Evolutionary conservation across 2,888 invertebrate genomes (phyloP), one percentile per base, ranked within the genome.

Genomic region (Stenchaetothrips biformis): DNA sequence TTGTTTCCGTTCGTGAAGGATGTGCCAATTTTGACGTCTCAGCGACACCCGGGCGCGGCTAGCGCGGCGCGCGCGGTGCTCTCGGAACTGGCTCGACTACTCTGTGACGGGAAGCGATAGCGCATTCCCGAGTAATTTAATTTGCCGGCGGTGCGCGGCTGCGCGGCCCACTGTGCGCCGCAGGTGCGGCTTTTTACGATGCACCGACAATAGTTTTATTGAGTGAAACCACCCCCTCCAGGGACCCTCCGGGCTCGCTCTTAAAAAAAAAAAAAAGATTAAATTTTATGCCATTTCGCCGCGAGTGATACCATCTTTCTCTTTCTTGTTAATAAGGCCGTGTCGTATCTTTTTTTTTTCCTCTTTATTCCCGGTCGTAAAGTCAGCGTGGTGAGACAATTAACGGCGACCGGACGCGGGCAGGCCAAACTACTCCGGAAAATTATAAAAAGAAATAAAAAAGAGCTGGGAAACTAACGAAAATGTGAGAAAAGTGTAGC

Each of bases 381-480:
- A 74, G 25, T 74, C 67, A 74, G 21, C 67, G 67, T 74, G 25
- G 67, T 74, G 67, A 74, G 25, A 74, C 67, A 74, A 74, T 74
- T 74, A 74, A 74, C 67, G 67, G 67, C 53, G 13, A 53, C 53
- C 53, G 53, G 53, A 53, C 53, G 53, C 37, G 37, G 4, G 37
- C 37, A 37, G 37, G 37, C 37, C 37, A 37, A 37, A 37, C 37
- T 37, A 37, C 37, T 37, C 37, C 4, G 2, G 37, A 37, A 37
- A 37, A 37, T n/a, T n/a, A 37, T 37, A 37, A 37, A 37, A 37
- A 37, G 37, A 37, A 37, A 4, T 1, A 37, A 37, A 37, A 37
- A 37, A 4, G 37, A 37, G 37, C 37, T 4, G 37, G 37, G 37
- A 37, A 37, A 37, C 37, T 37, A 37, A 37, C 37, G 37, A 37